A percentile compares a stretch with the other conserved stretches of the same genome.
phyloP scores from a whole-genome alignment of 1,140 invertebrate species.

The Pachypsylla venusta region DNA sequence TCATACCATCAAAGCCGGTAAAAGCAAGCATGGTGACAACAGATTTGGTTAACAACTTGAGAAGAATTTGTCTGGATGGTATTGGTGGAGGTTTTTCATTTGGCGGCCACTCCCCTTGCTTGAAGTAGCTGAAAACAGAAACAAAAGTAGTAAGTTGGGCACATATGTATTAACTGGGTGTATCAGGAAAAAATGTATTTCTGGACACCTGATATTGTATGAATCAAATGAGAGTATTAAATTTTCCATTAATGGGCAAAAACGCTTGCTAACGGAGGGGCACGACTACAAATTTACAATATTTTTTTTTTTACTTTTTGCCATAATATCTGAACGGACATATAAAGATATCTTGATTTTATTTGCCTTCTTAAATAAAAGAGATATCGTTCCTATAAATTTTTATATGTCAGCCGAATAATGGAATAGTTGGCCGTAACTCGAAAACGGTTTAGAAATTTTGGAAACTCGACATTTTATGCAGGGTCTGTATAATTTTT shows the following conservation, averaged over 20 bases:
- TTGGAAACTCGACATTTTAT: not conserved
- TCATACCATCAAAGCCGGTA: conserved; percentile 1
- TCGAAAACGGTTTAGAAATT: no score
- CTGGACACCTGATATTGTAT: no score
- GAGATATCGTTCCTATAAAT: no score
- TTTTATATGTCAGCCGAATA: no score
- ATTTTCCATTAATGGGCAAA: not conserved
- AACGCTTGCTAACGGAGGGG: not conserved
- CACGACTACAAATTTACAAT: not conserved
- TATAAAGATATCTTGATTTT: no score
- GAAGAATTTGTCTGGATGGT: not conserved
- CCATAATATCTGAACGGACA: no score
- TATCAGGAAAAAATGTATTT: no score
- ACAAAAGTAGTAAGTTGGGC: not conserved
- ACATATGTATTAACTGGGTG: not conserved
- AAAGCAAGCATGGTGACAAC: not conserved
- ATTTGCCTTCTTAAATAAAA: no score
- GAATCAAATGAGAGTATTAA: no score
- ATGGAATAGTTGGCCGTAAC: no score
- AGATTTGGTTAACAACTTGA: conserved; percentile 3
- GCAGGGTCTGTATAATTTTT: not conserved
- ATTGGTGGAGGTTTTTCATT: conserved; percentile 1
- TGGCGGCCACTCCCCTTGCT: not conserved
- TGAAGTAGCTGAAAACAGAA: not conserved
- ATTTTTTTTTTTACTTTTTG: not conserved